A percentile compares a stretch with the other conserved stretches of the same genome.
These are phyloP conservation scores for Acrossocheilus wenchowensis DNA, from an alignment of 2,797 vertebrate species.

Conservation along the genomic window DNA sequence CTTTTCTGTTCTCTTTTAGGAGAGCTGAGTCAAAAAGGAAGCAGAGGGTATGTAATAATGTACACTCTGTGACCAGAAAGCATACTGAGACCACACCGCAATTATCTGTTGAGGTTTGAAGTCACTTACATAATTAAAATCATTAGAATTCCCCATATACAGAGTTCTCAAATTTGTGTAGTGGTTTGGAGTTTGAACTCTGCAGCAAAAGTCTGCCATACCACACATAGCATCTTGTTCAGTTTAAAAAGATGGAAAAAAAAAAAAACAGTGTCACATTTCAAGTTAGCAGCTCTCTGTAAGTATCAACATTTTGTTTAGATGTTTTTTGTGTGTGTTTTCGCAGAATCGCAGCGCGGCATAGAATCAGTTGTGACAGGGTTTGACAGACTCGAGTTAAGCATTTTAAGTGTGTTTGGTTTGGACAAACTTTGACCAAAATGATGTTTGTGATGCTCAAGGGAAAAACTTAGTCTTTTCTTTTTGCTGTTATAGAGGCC, in stretches of 20 bases:
- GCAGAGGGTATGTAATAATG: conserved; percentile 36
- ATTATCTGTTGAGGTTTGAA: conserved; percentile 47
- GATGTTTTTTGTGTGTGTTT: not conserved
- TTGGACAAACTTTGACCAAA: conserved; percentile 51
- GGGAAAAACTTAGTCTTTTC: conserved; percentile 49
- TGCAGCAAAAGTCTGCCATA: conserved; percentile 30
- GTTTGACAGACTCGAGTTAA: conserved; percentile 60
- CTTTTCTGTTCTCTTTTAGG: conserved; percentile 10
- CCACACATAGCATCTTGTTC: conserved; percentile 32
- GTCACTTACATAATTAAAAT: conserved; percentile 43
- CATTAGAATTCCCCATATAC: conserved; percentile 31
- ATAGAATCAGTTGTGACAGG: conserved; percentile 48
- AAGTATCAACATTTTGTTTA: not conserved
- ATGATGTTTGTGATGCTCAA: conserved; percentile 62
- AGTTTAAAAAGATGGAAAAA: conserved; percentile 18
- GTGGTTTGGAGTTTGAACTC: conserved; percentile 31
- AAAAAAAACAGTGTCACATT: not conserved
- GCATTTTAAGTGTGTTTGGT: conserved; percentile 58
- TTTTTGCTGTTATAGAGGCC: conserved; percentile 61
- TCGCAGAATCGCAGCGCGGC: not conserved
- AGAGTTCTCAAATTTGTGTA: conserved; percentile 1
- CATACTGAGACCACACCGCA: conserved; percentile 42
- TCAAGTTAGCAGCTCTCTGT: conserved; percentile 8
- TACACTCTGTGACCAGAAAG: conserved; percentile 46
- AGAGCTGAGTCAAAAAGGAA: conserved; percentile 30